Percentiles rank a stretch among this genome's conserved stretches.
These are phyloP conservation scores for Conistra vaccinii DNA, from an alignment of 2,888 invertebrate species.

Conservation along the genomic window DNA sequence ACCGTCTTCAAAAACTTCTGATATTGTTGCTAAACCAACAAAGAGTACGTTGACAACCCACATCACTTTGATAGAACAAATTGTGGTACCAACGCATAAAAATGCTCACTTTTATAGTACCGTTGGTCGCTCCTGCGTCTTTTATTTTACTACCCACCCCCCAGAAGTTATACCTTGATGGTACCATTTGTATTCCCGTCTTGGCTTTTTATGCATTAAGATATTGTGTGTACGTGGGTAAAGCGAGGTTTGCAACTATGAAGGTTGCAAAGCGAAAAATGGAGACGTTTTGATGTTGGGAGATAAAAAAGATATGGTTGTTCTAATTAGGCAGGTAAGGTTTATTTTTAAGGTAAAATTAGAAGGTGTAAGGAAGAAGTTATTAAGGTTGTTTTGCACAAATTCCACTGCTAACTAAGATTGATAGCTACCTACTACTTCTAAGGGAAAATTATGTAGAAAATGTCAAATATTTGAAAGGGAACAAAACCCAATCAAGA, in stretches of 20 bases:
- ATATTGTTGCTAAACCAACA: conserved; percentile 14
- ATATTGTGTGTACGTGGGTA: conserved; percentile 61
- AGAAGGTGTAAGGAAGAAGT: background rate
- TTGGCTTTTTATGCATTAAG: conserved; percentile 62
- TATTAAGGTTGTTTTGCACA: background rate
- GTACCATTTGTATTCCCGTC: conserved; percentile 59
- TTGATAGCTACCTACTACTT: background rate
- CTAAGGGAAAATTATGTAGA: background rate
- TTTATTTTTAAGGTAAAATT: background rate
- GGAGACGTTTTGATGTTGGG: conserved; percentile 3
- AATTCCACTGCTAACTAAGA: background rate
- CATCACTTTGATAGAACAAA: conserved; percentile 38
- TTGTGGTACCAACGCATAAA: conserved; percentile 38
- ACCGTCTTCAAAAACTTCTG: background rate
- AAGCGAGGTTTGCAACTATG: conserved; percentile 8
- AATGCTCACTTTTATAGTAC: conserved; percentile 48
- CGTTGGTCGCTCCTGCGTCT: conserved; percentile 32
- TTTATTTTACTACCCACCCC: conserved; percentile 50
- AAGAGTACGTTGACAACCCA: conserved; percentile 7
- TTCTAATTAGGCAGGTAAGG: background rate
- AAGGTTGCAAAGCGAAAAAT: background rate
- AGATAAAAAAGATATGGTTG: conserved; percentile 1
- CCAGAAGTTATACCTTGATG: conserved; percentile 49
- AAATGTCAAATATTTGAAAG: background rate
- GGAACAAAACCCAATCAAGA: background rate